phyloP scores from a whole-genome alignment of 2,113 vertebrate genomes.

The Grallaria varia region DNA sequence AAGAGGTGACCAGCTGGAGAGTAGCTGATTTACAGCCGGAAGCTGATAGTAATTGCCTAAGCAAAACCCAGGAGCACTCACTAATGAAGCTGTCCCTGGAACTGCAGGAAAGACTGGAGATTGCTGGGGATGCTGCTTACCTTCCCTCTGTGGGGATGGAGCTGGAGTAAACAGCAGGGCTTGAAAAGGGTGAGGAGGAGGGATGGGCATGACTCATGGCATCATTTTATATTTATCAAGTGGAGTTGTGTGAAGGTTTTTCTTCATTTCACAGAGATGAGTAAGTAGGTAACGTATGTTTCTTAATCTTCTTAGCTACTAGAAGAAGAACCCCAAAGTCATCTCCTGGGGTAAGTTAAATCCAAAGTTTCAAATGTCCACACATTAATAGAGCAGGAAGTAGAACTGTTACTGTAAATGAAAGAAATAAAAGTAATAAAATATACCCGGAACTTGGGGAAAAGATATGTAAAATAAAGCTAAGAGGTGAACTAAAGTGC shows the following conservation, averaged over 20 bases:
- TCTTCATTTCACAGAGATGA: not conserved
- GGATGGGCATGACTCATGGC: conserved; percentile 1
- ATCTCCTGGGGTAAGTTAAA: not conserved
- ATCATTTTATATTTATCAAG: not conserved
- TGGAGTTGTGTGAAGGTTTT: not conserved
- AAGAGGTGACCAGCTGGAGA: conserved; percentile 10
- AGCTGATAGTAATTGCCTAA: conserved; percentile 22
- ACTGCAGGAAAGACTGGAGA: not conserved
- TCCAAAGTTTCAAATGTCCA: not conserved
- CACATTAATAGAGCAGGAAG: not conserved
- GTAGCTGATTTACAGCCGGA: conserved; percentile 50
- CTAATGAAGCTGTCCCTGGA: conserved; percentile 15
- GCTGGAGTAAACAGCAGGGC: not conserved
- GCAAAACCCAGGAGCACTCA: not conserved
- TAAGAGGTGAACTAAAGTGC: not conserved
- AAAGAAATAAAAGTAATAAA: not conserved
- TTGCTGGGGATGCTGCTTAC: not conserved
- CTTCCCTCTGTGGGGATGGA: not conserved
- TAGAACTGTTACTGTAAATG: not conserved
- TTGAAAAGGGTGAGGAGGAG: not conserved
- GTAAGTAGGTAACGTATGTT: not conserved
- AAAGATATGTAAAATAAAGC: not conserved
- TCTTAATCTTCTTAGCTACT: not conserved
- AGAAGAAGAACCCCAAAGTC: not conserved
- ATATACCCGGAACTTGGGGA: not conserved